Percentiles rank a stretch among this genome's conserved stretches.
phyloP scores from a whole-genome alignment of 2,797 vertebrate species.

The Strix occidentalis region DNA sequence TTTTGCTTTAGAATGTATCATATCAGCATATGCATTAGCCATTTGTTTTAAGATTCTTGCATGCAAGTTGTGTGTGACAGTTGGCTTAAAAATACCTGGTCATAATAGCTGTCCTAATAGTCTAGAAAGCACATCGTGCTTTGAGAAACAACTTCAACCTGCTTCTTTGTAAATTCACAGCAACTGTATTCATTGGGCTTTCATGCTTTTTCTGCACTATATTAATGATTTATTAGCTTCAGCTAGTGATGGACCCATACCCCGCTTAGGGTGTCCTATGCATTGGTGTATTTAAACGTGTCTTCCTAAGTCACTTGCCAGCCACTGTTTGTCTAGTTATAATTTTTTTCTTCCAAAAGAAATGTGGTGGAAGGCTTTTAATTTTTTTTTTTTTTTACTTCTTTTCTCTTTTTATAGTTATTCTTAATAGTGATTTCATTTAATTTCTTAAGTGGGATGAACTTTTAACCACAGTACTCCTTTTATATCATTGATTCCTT shows the following conservation, averaged over 20 bases:
- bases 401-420: neutral
- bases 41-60: neutral
- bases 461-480: neutral
- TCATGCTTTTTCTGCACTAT: neutral
- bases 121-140: neutral
- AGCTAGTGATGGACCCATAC: neutral
- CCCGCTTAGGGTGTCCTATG: neutral
- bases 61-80: neutral
- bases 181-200: neutral
- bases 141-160: neutral
- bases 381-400: neutral
- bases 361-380: neutral
- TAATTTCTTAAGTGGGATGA: neutral
- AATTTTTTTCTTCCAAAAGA: neutral
- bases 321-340: neutral
- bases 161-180: neutral
- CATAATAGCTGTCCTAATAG: neutral
- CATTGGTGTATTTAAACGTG: neutral
- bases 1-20: neutral
- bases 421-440: neutral
- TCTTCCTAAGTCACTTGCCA: neutral
- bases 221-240: neutral
- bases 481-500: neutral
- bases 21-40: neutral
- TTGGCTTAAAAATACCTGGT: neutral